Evolutionary conservation across 2,888 invertebrate genomes (phyloP).

Genomic region (Agrotis ipsilon): DNA sequence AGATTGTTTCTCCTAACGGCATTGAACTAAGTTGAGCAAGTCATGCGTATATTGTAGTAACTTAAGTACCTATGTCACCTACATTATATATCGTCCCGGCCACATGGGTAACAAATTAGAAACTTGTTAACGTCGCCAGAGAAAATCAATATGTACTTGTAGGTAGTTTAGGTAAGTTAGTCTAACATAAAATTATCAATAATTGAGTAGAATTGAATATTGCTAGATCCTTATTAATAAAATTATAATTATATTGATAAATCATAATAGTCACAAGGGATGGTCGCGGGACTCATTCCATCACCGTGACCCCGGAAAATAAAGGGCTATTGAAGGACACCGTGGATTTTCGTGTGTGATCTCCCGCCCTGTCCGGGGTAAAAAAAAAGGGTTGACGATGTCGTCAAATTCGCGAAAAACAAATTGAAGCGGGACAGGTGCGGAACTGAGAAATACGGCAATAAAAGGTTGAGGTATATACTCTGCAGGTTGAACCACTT

Average conservation of each 20-base stretch:
- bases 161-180: background rate
- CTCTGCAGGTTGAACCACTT: no score
- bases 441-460: no score
- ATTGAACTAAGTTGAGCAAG: slow-evolving; percentile 10
- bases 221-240: background rate
- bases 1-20: slow-evolving; percentile 11
- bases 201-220: background rate
- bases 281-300: no score
- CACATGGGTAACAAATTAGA: slow-evolving; percentile 9
- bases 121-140: slow-evolving; percentile 1
- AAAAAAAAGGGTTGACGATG: no score
- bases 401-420: no score
- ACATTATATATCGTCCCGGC: background rate
- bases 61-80: background rate
- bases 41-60: slow-evolving; percentile 1
- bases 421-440: no score
- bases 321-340: no score
- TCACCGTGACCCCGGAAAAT: no score
- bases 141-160: slow-evolving; percentile 4
- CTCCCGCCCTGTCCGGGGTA: no score
- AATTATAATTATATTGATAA: background rate
- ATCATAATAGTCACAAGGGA: background rate
- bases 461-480: no score
- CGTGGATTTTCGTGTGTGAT: no score
- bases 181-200: background rate